Base-by-base conservation (phyloP, 2,888 invertebrate species). In the Harmothoe impar region DNA sequence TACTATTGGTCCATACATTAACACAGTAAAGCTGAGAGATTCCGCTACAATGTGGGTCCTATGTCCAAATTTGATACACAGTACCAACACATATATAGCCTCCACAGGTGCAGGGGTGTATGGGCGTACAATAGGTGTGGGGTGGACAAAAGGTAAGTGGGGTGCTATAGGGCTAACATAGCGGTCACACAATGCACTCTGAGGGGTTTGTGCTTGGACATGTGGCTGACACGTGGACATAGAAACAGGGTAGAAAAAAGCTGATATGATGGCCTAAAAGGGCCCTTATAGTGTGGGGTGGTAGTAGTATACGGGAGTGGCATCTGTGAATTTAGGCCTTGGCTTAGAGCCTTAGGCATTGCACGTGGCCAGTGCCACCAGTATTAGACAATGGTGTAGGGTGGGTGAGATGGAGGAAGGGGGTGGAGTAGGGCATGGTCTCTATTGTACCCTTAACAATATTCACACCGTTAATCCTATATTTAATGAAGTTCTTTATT, bases 1-100 rank as follows among this genome's bases (percentile, higher is more conserved):
- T 43, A 43, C 10, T 43, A 43, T 43, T 43, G 10, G 43, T 43
- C 43, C 43, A 43, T 43, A 43, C 43, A 43, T 43, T 10, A 3
- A 43, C 43, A 43, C 43, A 7, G 43, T 7, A 43, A 72, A 25
- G 72, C 31, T 72, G 29, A 72, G 25, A 3, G 20, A 29, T 29
- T 29, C 29, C 0, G 29, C 25, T 29, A 72, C 72, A 72, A 72
- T 72, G 25, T 29, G 72, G 72, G 72, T 72, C 72, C 72, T 72
- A 72, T 72, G 72, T 72, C 31, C 72, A 72, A 31, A 25, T 29
- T 72, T 72, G 72, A 72, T n/a, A 72, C 72, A 15, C 15, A 72
- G 72, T 15, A 25, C 29, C 72, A 72, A 72, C 72, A 72, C 20
- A 25, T 29, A 72, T 23, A 72, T 72, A 29, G 1, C 20, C n/a